Evolutionary conservation across 2,888 invertebrate species (phyloP).

Genomic region (Scaptomyza cyrtandrae): DNA sequence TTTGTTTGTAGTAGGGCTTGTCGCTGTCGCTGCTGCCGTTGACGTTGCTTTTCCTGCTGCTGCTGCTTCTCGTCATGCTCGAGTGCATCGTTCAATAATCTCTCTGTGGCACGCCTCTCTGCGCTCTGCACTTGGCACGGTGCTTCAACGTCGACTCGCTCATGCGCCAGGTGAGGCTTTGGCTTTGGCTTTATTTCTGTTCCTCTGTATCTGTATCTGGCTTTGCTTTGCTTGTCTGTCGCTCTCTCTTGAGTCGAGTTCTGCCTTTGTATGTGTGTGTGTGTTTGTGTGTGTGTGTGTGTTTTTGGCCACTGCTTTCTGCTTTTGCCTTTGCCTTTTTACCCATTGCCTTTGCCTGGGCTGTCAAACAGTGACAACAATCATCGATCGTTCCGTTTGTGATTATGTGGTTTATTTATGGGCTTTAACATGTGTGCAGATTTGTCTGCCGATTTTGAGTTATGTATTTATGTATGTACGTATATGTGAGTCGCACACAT

Average conservation of each 20-base stretch:
- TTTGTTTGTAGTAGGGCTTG: slow-evolving; percentile 53
- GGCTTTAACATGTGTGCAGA: slow-evolving; percentile 83
- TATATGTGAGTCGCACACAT: slow-evolving; percentile 41
- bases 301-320: slow-evolving; percentile 13
- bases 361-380: slow-evolving; percentile 84
- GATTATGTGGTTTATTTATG: slow-evolving; percentile 84
- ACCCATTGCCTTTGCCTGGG: slow-evolving; percentile 63
- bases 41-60: slow-evolving; percentile 36
- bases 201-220: slow-evolving; percentile 24
- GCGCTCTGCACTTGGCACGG: slow-evolving; percentile 76
- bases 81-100: slow-evolving; percentile 81
- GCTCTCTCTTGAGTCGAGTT: slow-evolving; percentile 42
- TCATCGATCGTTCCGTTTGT: slow-evolving; percentile 84
- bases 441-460: slow-evolving; percentile 82
- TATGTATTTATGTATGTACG: slow-evolving; percentile 69
- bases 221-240: slow-evolving; percentile 66
- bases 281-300: slow-evolving; percentile 15
- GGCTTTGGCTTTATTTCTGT: slow-evolving; percentile 44
- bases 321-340: slow-evolving; percentile 35
- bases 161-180: slow-evolving; percentile 62
- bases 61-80: slow-evolving; percentile 71
- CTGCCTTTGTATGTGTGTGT: slow-evolving; percentile 20
- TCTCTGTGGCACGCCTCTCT: slow-evolving; percentile 80
- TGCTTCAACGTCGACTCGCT: slow-evolving; percentile 66
- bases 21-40: slow-evolving; percentile 21